Evolutionary conservation across 2,797 vertebrate genomes (phyloP), one percentile per base, ranked within the genome.

Genomic region (Megaceryle alcyon): DNA sequence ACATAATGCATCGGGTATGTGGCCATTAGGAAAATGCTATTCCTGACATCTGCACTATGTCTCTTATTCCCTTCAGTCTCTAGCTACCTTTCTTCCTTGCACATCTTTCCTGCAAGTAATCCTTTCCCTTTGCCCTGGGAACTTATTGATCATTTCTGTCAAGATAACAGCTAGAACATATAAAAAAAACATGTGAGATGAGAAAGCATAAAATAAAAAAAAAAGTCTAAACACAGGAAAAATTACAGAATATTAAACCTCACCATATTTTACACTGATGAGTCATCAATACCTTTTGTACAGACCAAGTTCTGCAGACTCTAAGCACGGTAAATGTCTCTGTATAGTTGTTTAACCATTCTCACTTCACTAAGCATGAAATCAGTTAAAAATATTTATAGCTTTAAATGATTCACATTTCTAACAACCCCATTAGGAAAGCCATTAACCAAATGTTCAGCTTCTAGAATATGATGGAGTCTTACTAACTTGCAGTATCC

Each of bases 371-470:
- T 56, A n/a, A 83, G 20, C 15, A 35, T 78, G 78, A 76, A 86
- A 48, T 37, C n/a, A 84, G 29, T 59, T 54, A 0, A 79, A 68
- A 88, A 88, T 82, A 76, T 43, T 82, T 91, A 83, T 12, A 54
- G 16, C 49, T 84, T 76, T 60, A 78, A 83, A 75, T 15, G 28
- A 14, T 41, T 75, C 49, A 82, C 17, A 61, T 72, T 92, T 93
- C 73, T 59, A 81, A 65, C 56, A 90, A 64, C 7, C 2, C 29
- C 51, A 79, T 35, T 25, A 49, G 65, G 54, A 82, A 90, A 82
- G 31, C 18, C 25, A 44, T 87, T 81, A 90, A 64, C 61, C 77
- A 86, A 51, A 72, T 0, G 8, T 22, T 71, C 1, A 0, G 21
- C 37, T 84, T 72, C 37, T 20, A 81, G 19, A 49, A 90, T 4